These are phyloP conservation scores for Petrocephalus microphthalmus DNA, from an alignment of 2,113 vertebrate species.

Conservation along the genomic window DNA sequence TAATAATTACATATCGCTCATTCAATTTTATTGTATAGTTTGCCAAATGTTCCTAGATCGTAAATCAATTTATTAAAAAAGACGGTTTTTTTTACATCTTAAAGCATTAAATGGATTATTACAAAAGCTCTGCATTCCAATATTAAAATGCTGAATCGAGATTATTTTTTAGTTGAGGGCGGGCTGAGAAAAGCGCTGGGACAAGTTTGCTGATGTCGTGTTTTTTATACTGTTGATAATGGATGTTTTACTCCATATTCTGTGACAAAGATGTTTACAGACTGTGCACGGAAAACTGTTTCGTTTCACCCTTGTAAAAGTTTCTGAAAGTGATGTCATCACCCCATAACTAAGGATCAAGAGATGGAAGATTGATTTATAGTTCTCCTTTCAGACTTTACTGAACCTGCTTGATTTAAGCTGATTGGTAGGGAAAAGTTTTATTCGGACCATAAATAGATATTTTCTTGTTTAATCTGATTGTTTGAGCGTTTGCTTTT, in stretches of 20 bases:
- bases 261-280: neutral
- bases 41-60: neutral
- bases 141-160: neutral
- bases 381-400: neutral
- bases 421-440: neutral
- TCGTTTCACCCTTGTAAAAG: neutral
- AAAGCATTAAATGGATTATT: neutral
- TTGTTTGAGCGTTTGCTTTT: neutral
- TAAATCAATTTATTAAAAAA: neutral
- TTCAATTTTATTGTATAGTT: neutral
- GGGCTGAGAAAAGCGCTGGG: neutral
- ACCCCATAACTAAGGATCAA: neutral
- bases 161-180: neutral
- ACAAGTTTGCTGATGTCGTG: neutral
- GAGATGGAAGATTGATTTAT: neutral
- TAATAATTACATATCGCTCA: neutral
- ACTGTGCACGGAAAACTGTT: neutral
- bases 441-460: neutral
- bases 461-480: neutral
- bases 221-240: slow-evolving; percentile 4
- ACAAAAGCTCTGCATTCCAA: neutral
- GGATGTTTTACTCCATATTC: neutral
- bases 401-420: neutral
- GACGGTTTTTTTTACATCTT: neutral
- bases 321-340: neutral